Conservation (phyloP, 2,113 vertebrate genomes). For the Chinchilla lanigera region DNA sequence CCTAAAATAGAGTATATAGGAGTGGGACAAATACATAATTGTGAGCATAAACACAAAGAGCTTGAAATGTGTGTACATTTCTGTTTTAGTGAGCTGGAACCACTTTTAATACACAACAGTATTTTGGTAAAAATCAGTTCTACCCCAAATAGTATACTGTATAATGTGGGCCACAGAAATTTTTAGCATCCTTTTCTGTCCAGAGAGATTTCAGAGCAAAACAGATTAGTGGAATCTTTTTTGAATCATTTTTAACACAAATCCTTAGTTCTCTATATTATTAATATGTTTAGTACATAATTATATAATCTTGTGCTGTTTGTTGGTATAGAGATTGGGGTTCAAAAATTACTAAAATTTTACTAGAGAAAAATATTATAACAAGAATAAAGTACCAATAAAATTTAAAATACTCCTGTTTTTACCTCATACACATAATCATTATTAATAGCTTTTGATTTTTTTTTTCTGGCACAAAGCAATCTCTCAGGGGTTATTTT, state of each 20-base stretch:
- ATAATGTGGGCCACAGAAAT: not conserved
- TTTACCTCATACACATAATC: slow-evolving; percentile 34
- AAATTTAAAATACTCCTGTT: slow-evolving; percentile 5
- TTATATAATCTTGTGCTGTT: slow-evolving; percentile 5
- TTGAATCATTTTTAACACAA: not conserved
- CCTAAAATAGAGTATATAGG: not conserved
- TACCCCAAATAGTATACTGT: not conserved
- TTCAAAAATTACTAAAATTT: slow-evolving; percentile 42
- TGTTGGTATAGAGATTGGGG: slow-evolving; percentile 36
- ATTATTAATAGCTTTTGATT: not conserved
- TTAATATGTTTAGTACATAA: slow-evolving; percentile 36
- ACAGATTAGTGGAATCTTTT: not conserved
- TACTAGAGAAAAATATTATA: not conserved
- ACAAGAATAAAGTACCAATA: not conserved
- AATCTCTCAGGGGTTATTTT: slow-evolving; percentile 44
- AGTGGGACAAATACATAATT: not conserved
- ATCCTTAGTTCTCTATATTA: not conserved
- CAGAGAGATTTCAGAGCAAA: not conserved
- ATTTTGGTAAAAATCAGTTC: slow-evolving; percentile 39
- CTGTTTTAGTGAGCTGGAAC: not conserved
- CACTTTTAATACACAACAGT: not conserved
- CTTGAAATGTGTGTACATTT: slow-evolving; percentile 40
- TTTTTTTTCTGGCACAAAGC: not conserved
- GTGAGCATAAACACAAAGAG: not conserved
- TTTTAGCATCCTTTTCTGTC: slow-evolving; percentile 34